Base-by-base conservation (phyloP, 2,888 invertebrate genomes). In the Crioceris asparagi region DNA sequence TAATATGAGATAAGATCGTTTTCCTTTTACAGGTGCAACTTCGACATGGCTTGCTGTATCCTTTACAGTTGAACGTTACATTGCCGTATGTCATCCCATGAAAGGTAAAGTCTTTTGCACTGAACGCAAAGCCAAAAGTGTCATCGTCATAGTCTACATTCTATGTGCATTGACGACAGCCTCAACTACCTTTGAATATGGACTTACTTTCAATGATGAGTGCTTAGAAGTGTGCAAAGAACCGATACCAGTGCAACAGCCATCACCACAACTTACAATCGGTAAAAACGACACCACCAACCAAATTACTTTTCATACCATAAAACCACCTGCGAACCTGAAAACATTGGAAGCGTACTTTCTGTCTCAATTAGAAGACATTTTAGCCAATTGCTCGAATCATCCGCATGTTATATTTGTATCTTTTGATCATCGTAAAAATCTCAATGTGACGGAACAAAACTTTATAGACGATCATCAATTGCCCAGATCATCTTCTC, bases 1-100 rank as follows among this genome's bases (percentile, higher is more conserved):
- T 21, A 21, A 7, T 6, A 7, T 6, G 10, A 7, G 6, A 21
- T 21, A 21, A 21, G 7, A 21, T 6, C 19, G 16, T 18, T 27
- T 31, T 36, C 37, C 36, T 51, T 52, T 38, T 46, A 72, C 46
- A 72, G 72, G 70, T 51, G 79, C 77, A 54, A 75, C 78, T 21
- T 80, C 79, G 32, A 78, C 81, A 31, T 83, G 82, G 78, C 65
- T 83, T 46, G 81, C 79, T 17, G 79, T 82, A 16, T 75, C 79
- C 40, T 83, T 83, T 58, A 83, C 83, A 14, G 67, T 83, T 37
- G 83, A 83, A 62, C 69, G 83, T 32, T 83, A 80, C 65, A 77
- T 83, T 43, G 81, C 80, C 17, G 81, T 83, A 15, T 77, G 80
- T 51, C 76, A 81, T 62, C 83, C 83, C 12, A 74, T 83, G 58